Evolutionary conservation across 2,888 invertebrate species (phyloP).

Genomic region (Ochlodes sylvanus): DNA sequence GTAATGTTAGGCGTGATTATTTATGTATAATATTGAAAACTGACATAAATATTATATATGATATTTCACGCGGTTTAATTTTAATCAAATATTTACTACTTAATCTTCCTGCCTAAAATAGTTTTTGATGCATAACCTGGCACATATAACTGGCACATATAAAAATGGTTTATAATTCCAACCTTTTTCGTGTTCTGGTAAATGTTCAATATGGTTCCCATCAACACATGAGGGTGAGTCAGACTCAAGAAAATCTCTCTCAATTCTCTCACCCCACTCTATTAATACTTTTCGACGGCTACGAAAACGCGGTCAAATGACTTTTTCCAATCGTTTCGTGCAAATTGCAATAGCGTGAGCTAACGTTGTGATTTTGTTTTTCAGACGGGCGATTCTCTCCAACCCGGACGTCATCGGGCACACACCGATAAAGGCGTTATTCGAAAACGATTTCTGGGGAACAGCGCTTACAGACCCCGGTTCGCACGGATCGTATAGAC

Average conservation of each 20-base stretch:
- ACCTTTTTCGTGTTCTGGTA: too few species aligned
- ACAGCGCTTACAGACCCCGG: slow-evolving; percentile 96
- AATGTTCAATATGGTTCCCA: too few species aligned
- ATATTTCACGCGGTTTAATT: too few species aligned
- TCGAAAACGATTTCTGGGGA: slow-evolving; percentile 99
- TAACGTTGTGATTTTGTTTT: slow-evolving; percentile 62
- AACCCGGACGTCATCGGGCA: slow-evolving; percentile 96
- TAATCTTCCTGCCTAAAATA: too few species aligned
- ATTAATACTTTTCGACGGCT: slow-evolving; percentile 11
- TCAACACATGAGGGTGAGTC: too few species aligned
- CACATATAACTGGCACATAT: too few species aligned
- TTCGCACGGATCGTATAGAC: slow-evolving; percentile 98
- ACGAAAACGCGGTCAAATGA: slow-evolving; percentile 19
- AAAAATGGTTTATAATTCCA: too few species aligned
- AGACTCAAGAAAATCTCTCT: neutral
- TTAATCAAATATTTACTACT: too few species aligned
- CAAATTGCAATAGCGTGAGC: slow-evolving; percentile 40
- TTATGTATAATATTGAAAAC: too few species aligned
- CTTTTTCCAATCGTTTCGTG: slow-evolving; percentile 36
- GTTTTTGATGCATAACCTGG: too few species aligned
- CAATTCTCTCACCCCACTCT: neutral
- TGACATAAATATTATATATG: too few species aligned
- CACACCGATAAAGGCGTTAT: slow-evolving; percentile 92
- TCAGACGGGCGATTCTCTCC: slow-evolving; percentile 97
- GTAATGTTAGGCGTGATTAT: too few species aligned